These are phyloP conservation scores for Ips nitidus DNA, from an alignment of 1,140 invertebrate species.

Conservation along the genomic window DNA sequence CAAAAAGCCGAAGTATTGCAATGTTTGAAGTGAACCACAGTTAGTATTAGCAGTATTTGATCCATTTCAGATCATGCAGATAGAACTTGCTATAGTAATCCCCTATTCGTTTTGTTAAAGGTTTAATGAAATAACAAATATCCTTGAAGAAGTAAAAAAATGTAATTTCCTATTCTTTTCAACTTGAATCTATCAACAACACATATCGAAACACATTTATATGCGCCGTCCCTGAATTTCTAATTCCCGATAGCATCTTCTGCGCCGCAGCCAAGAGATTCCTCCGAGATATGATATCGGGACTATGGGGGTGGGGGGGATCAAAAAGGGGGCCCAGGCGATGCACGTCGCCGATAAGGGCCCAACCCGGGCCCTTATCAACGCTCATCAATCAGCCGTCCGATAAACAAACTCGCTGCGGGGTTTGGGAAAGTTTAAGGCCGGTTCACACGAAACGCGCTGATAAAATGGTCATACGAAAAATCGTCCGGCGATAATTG, in stretches of 20 bases:
- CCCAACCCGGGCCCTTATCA: slow-evolving; percentile 47
- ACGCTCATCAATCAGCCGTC: slow-evolving; percentile 41
- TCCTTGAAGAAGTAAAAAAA: too few relatives aligned
- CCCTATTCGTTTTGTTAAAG: too few relatives aligned
- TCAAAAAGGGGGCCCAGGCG: slow-evolving; percentile 19
- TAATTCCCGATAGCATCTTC: slow-evolving; percentile 30
- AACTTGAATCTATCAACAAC: too few relatives aligned
- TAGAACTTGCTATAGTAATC: too few relatives aligned
- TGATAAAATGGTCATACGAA: slow-evolving; percentile 21
- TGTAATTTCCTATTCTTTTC: too few relatives aligned
- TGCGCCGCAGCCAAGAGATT: slow-evolving; percentile 26
- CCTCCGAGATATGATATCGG: slow-evolving; percentile 24
- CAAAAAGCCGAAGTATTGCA: too few relatives aligned
- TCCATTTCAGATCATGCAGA: too few relatives aligned
- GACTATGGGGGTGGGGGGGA: slow-evolving; percentile 9
- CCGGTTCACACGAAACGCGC: slow-evolving; percentile 23
- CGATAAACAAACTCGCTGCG: slow-evolving; percentile 36
- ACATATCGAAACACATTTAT: too few relatives aligned
- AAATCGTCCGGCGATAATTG: slow-evolving; percentile 10
- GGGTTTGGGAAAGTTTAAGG: slow-evolving; percentile 31
- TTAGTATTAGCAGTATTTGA: too few relatives aligned
- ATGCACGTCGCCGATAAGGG: slow-evolving; percentile 44
- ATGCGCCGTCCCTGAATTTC: slow-evolving; percentile 13
- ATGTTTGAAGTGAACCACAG: too few relatives aligned
- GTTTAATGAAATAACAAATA: too few relatives aligned